Percentiles rank a stretch among this genome's conserved stretches.
These are phyloP conservation scores for Acipenser ruthenus DNA, from an alignment of 2,797 vertebrate genomes.

Conservation along the genomic window DNA sequence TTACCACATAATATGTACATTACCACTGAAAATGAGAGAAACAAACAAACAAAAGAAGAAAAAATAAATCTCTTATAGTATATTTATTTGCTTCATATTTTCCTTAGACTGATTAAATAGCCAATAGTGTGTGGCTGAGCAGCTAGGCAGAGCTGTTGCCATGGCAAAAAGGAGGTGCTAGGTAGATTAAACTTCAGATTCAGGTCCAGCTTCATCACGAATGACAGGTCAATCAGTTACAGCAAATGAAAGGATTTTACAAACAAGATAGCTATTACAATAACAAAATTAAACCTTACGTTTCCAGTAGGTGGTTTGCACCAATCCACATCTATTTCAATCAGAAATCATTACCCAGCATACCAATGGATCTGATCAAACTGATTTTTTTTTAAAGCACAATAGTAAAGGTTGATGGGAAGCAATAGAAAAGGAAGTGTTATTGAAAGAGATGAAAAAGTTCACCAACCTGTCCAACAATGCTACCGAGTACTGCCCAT, in stretches of 20 bases:
- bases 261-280: conserved; percentile 45
- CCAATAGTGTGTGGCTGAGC: conserved; percentile 20
- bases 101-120: conserved; percentile 34
- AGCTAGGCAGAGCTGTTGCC: conserved; percentile 35
- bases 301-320: conserved; percentile 32
- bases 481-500: conserved; percentile 83
- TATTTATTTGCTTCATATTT: conserved; percentile 27
- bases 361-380: conserved; percentile 17
- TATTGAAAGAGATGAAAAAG: conserved; percentile 19
- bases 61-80: not conserved
- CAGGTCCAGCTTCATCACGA: conserved; percentile 48
- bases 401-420: conserved; percentile 10
- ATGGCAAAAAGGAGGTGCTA: conserved; percentile 34
- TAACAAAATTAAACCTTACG: conserved; percentile 38
- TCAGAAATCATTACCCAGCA: conserved; percentile 27
- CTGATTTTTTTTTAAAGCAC: conserved; percentile 13
- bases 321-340: conserved; percentile 33
- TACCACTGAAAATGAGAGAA: not conserved
- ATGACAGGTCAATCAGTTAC: conserved; percentile 61
- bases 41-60: not conserved
- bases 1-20: not conserved
- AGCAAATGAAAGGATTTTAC: conserved; percentile 54
- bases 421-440: too few relatives aligned
- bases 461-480: conserved; percentile 78
- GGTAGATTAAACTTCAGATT: conserved; percentile 42